Percentiles rank a stretch among this genome's conserved stretches.
phyloP scores from a whole-genome alignment of 2,888 invertebrate genomes.

The Parnassius smintheus region DNA sequence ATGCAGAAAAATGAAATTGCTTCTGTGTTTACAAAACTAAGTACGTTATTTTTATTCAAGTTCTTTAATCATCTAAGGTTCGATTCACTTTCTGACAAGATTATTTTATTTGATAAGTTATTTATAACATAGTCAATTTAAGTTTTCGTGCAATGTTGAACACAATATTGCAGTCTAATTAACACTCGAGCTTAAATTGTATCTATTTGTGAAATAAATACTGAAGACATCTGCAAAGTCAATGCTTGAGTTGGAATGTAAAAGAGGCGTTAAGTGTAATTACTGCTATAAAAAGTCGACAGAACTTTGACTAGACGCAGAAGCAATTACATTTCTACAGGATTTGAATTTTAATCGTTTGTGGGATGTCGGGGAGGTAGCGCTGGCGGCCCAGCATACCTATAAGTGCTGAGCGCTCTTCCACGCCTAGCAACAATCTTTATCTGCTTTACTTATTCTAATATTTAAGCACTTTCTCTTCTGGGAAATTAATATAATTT shows the following conservation, averaged over 20 bases:
- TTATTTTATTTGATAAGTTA: too few species aligned
- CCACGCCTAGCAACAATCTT: slow-evolving; percentile 6
- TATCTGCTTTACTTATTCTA: slow-evolving; percentile 7
- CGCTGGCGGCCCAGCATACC: slow-evolving; percentile 12
- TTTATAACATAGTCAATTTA: too few species aligned
- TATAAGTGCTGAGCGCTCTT: slow-evolving; percentile 15
- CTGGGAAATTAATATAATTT: too few species aligned
- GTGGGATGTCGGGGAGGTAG: slow-evolving; percentile 32
- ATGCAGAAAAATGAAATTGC: slow-evolving; percentile 18
- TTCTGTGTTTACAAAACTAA: background rate
- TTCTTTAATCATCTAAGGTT: too few species aligned
- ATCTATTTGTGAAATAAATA: slow-evolving; percentile 2
- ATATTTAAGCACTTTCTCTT: slow-evolving; percentile 2
- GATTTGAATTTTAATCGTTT: slow-evolving; percentile 76
- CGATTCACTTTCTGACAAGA: too few species aligned
- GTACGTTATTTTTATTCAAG: too few species aligned
- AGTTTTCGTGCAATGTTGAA: too few species aligned
- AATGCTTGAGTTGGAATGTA: slow-evolving; percentile 48
- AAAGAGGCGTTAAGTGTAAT: slow-evolving; percentile 72
- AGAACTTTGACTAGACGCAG: slow-evolving; percentile 67
- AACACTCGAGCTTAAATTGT: slow-evolving; percentile 1
- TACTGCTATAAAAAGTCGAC: slow-evolving; percentile 67
- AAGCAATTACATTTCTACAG: slow-evolving; percentile 76
- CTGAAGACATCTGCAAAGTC: slow-evolving; percentile 12
- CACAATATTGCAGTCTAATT: background rate